Evolutionary conservation across 2,888 invertebrate genomes (phyloP), one percentile per base, ranked within the genome.

Genomic region (Amiota minor): DNA sequence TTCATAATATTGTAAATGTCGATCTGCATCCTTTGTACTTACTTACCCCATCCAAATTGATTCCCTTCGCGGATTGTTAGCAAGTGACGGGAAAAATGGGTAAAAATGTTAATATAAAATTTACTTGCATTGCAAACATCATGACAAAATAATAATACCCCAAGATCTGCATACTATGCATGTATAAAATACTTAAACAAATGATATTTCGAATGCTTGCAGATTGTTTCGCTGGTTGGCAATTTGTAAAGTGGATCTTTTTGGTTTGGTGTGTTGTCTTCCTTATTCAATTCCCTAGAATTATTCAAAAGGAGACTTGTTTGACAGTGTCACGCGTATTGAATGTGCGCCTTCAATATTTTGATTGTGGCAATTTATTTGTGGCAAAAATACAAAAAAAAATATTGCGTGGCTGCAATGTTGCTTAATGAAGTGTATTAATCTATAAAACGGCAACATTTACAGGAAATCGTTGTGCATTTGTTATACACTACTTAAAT

Each of bases 321-420:
- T 35, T 35, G 35, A 35, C 59, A 23, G 59, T 23, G n/a, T 20
- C 23, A 14, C 62, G 45, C 45, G 62, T 62, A 81, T 74, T 77
- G 79, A 84, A 82, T 82, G 77, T 80, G 83, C 71, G 81, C 83
- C 84, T 85, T 82, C 83, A 85, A 81, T 80, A 80, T 77, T 84
- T 84, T 81, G 76, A 82, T 79, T 83, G 80, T 74, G 72, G 81
- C 77, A 65, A 84, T 85, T 81, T 77, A 80, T 82, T 82, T 75
- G 20, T n/a, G 4, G 45, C 9, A 6, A 11, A n/a, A n/a, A n/a
- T n/a, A n/a, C n/a, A n/a, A n/a, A n/a, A n/a, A n/a, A 23, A 59
- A 23, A 59, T 3, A 18, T 20, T 20, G 45, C 62, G 45, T 62
- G 62, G 35, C 45, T 62, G 62, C 35, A 35, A 23, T 35, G 35